Conservation (phyloP, 2,888 invertebrate species). For the Patella depressa region DNA sequence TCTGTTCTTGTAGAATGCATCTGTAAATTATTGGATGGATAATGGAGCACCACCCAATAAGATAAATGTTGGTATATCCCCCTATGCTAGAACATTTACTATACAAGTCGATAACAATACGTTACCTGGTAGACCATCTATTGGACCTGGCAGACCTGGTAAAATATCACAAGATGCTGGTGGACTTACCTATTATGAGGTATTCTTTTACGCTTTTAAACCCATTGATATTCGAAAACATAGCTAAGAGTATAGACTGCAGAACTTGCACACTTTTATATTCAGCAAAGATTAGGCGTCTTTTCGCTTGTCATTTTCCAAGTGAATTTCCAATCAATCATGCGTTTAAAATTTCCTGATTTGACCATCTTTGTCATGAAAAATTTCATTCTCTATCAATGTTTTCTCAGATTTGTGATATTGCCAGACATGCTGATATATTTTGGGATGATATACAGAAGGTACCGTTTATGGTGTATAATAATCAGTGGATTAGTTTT, state of each 20-base stretch:
- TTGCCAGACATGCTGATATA: constrained; percentile 3
- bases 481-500: constrained; percentile 12
- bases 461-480: background rate
- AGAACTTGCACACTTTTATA: too few relatives aligned
- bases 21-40: background rate
- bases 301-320: too few relatives aligned
- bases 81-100: constrained; percentile 3
- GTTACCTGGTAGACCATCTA: background rate
- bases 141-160: constrained; percentile 6
- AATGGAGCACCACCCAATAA: background rate
- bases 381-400: background rate
- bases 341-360: too few relatives aligned
- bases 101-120: background rate
- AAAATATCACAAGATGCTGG: background rate
- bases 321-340: too few relatives aligned
- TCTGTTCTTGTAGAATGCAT: background rate
- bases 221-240: too few relatives aligned
- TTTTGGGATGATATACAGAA: constrained; percentile 8
- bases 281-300: too few relatives aligned
- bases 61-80: constrained; percentile 1
- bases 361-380: background rate
- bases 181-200: background rate
- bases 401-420: background rate
- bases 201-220: background rate
- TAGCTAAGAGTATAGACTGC: too few relatives aligned